phyloP scores from a whole-genome alignment of 2,888 invertebrate species.

The Meteorus colon region DNA sequence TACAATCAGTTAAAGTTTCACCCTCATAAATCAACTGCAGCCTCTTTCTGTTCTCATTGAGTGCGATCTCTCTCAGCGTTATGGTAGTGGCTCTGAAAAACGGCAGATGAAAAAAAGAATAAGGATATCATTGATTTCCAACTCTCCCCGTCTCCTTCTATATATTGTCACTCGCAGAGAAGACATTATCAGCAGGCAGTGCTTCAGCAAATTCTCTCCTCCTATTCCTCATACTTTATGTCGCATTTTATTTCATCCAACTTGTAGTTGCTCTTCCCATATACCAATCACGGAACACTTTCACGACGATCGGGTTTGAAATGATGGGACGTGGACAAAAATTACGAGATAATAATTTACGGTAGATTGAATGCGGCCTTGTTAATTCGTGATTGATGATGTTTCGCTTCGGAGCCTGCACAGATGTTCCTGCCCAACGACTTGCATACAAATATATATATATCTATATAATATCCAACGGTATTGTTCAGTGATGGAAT shows the following conservation, averaged over 20 bases:
- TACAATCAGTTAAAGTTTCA: conserved; percentile 64
- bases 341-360: conserved; percentile 51
- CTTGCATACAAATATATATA: background rate
- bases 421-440: conserved; percentile 3
- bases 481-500: background rate
- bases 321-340: conserved; percentile 5
- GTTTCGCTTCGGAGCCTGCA: conserved; percentile 9
- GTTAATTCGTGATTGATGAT: conserved; percentile 54
- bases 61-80: conserved; percentile 64
- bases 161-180: conserved; percentile 41
- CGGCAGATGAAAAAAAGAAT: conserved; percentile 3
- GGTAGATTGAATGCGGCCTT: conserved; percentile 53
- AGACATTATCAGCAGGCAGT: conserved; percentile 37
- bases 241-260: background rate
- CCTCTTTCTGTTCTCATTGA: conserved; percentile 57
- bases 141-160: conserved; percentile 29
- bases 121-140: conserved; percentile 41
- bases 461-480: background rate
- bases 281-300: background rate
- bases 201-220: conserved; percentile 30
- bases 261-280: background rate
- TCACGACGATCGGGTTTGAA: background rate
- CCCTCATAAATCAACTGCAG: conserved; percentile 67
- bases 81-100: conserved; percentile 62
- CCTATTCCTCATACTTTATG: conserved; percentile 23